These are phyloP conservation scores for Hirtodrosophila confusa DNA, from an alignment of 2,888 invertebrate genomes.

Conservation along the genomic window DNA sequence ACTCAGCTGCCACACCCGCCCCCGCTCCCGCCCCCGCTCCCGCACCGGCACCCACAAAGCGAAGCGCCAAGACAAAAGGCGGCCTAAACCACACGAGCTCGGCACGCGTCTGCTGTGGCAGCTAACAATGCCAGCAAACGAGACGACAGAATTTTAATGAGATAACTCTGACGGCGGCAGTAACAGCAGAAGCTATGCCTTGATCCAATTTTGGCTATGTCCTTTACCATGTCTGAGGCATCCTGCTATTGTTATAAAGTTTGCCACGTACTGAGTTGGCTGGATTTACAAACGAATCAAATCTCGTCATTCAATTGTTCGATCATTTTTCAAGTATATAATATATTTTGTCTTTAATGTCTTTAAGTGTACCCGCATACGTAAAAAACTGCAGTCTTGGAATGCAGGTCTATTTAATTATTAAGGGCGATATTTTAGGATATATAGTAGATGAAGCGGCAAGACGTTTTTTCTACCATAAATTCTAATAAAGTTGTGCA, in stretches of 20 bases:
- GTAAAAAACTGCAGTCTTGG: too few species aligned
- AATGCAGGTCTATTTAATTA: too few species aligned
- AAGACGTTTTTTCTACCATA: too few species aligned
- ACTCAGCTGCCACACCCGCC: constrained; percentile 43
- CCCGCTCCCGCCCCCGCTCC: neutral
- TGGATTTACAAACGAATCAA: neutral
- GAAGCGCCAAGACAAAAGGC: constrained; percentile 28
- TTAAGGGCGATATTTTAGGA: too few species aligned
- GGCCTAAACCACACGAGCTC: constrained; percentile 26
- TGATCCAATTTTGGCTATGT: constrained; percentile 44
- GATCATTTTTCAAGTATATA: too few species aligned
- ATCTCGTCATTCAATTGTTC: too few species aligned
- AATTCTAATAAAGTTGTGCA: too few species aligned
- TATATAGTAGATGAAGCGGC: too few species aligned
- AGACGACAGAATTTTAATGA: constrained; percentile 72
- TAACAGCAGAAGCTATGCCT: constrained; percentile 18
- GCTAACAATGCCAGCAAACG: constrained; percentile 43
- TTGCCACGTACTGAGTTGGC: neutral
- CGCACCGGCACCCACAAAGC: neutral
- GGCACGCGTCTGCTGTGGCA: constrained; percentile 3
- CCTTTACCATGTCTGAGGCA: constrained; percentile 1
- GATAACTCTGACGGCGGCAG: constrained; percentile 55
- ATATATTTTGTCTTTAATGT: neutral
- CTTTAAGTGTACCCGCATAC: too few species aligned
- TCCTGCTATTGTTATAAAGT: constrained; percentile 3